These are phyloP conservation scores for Hirtodrosophila cameraria DNA, from an alignment of 2,888 invertebrate genomes.

Conservation along the genomic window DNA sequence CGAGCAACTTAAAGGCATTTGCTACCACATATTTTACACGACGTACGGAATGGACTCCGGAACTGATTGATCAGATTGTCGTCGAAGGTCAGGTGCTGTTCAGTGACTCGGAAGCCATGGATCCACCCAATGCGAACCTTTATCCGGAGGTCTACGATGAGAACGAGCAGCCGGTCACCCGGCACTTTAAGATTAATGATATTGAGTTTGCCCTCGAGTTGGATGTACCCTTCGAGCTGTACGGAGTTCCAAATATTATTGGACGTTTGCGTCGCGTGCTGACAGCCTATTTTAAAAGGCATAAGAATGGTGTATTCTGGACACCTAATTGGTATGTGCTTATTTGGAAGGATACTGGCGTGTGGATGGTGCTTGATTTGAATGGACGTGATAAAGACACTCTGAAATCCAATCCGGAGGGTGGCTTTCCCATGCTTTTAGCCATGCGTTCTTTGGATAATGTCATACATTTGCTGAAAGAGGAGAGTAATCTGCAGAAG, in stretches of 20 bases:
- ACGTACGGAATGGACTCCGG: conserved; percentile 73
- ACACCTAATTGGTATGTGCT: conserved; percentile 73
- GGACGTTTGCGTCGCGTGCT: conserved; percentile 50
- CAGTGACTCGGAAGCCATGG: conserved; percentile 53
- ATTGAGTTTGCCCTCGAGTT: conserved; percentile 76
- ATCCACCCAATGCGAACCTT: conserved; percentile 25
- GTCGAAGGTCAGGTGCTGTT: conserved; percentile 75
- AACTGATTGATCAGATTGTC: conserved; percentile 73
- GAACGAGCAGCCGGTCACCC: conserved; percentile 67
- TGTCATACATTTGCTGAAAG: conserved; percentile 71
- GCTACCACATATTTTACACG: conserved; percentile 77
- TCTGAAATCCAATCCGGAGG: conserved; percentile 55
- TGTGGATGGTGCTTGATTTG: conserved; percentile 81
- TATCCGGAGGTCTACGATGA: conserved; percentile 64
- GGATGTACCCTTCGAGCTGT: conserved; percentile 59
- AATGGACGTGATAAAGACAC: conserved; percentile 73
- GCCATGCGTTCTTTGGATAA: conserved; percentile 76
- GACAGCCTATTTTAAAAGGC: conserved; percentile 65
- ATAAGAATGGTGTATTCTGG: conserved; percentile 66
- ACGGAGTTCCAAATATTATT: conserved; percentile 25
- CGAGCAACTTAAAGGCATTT: conserved; percentile 76
- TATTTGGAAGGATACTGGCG: conserved; percentile 76
- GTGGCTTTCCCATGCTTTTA: conserved; percentile 72
- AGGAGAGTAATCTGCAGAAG: conserved; percentile 65
- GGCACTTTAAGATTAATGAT: conserved; percentile 73